Conservation (phyloP, 2,797 vertebrate species). For the Leptoclinus maculatus region DNA sequence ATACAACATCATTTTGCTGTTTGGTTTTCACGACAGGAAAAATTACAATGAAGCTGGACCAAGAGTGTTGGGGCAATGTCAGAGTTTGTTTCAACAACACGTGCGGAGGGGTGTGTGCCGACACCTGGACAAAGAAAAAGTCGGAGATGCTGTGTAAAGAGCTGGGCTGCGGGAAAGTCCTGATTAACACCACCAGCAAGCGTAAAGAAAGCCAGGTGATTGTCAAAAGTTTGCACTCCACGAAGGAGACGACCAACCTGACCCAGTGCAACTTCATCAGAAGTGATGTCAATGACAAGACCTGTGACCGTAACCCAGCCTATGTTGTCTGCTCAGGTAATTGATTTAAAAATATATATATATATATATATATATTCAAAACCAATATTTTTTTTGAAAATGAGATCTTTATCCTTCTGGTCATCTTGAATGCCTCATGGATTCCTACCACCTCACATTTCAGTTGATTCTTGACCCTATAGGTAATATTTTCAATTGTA, state of each 20-base stretch:
- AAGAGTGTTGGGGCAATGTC: slow-evolving; percentile 60
- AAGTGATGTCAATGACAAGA: fast-evolving
- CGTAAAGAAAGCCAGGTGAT: fast-evolving
- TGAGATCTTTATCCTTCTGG: not conserved
- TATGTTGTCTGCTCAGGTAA: slow-evolving; percentile 77
- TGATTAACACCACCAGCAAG: fast-evolving
- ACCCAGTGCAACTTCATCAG: slow-evolving; percentile 51
- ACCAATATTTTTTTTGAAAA: not conserved
- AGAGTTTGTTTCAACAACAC: fast-evolving
- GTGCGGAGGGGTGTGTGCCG: slow-evolving; percentile 46
- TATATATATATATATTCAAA: not conserved
- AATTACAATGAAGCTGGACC: fast-evolving
- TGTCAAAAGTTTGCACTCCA: slow-evolving; percentile 44
- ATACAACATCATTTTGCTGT: not conserved
- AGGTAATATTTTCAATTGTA: not conserved
- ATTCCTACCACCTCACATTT: not conserved
- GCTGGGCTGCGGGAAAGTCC: slow-evolving; percentile 43
- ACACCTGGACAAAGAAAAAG: slow-evolving; percentile 2
- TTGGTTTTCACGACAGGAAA: slow-evolving; percentile 28
- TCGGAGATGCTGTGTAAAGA: slow-evolving; percentile 56
- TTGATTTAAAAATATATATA: not conserved
- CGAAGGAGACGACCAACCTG: fast-evolving
- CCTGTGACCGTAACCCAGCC: fast-evolving
- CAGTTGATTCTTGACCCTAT: not conserved
- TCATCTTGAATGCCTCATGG: not conserved